These are phyloP conservation scores for Aphidoletes aphidimyza DNA, from an alignment of 2,888 invertebrate genomes.

Conservation along the genomic window DNA sequence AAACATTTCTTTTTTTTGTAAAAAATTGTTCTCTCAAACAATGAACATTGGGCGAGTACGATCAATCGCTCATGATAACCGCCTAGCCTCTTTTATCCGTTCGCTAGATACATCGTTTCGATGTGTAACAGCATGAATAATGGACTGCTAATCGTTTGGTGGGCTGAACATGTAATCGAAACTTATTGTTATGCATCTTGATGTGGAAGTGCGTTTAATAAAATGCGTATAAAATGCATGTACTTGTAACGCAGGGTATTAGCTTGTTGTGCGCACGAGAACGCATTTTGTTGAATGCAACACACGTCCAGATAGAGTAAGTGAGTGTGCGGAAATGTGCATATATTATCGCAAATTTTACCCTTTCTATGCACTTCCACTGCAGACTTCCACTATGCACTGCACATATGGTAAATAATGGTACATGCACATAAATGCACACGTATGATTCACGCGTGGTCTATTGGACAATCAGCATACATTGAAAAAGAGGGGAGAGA, in stretches of 20 bases:
- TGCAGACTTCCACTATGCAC: background rate
- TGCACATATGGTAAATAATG: background rate
- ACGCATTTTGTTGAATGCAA: constrained; percentile 40
- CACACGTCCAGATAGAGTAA: background rate
- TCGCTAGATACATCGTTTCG: background rate
- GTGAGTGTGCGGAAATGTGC: background rate
- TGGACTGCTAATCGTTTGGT: constrained; percentile 17
- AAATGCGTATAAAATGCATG: background rate
- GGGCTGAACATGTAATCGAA: constrained; percentile 41
- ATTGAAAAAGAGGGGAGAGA: background rate
- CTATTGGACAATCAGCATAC: background rate
- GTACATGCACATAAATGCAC: constrained; percentile 23
- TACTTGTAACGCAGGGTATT: background rate
- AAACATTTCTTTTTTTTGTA: background rate
- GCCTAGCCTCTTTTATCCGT: background rate
- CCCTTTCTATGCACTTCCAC: constrained; percentile 45
- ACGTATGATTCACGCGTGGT: background rate
- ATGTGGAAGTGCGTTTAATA: constrained; percentile 23
- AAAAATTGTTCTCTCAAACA: background rate
- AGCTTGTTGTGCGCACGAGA: constrained; percentile 24
- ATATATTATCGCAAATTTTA: constrained; percentile 33
- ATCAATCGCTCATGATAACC: background rate
- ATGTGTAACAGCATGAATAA: background rate
- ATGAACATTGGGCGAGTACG: background rate
- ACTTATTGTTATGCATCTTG: constrained; percentile 28